Base-by-base conservation (phyloP, 2,888 invertebrate species). In the Athrips mouffetella region DNA sequence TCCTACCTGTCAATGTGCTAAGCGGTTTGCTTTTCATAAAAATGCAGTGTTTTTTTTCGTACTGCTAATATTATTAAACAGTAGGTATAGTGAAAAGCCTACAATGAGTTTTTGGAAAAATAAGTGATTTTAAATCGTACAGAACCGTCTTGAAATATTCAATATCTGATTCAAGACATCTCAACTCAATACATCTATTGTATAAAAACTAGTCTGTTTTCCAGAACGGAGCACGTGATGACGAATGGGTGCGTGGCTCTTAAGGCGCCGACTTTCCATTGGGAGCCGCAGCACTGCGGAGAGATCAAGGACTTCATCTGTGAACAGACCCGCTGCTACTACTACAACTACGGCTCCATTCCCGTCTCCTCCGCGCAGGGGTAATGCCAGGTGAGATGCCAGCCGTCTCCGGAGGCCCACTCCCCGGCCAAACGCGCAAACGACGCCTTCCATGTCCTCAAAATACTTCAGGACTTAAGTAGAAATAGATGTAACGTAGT, bases 321-420 rank as follows among this genome's bases (percentile, higher is more conserved):
- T 89, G 95, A 96, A 89, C 95, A 95, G 89, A 95, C 95, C 55
- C 92, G 95, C 73, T 96, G 95, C 89, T 95, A 95, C 86, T 95
- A 95, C 89, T 95, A 95, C 90, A 95, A 95, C 89, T 96, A 95
- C 85, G 95, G 95, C 80, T 94, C 94, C 82, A 95, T 95, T 90
- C 94, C 94, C 80, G 95, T 95, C 75, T 94, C 94, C 80, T 94
- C 94, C 70, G 92, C 94, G 91, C 95, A 95, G 94, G 95, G 95
- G 95, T 95, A 95, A 95, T 94, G 85, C 80, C 89, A 93, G 93
- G 93, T 93, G 93, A 93, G 93, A 89, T 89, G 88, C 88, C 88
- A 88, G 83, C 87, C 78, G 86, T 81, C 83, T 84, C 87, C 85
- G 79, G 86, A 86, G 82, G 80, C 78, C 86, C 78, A 76, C 76